These are phyloP conservation scores for Percopsis omiscomaycus DNA, from an alignment of 2,797 vertebrate species.

Conservation along the genomic window DNA sequence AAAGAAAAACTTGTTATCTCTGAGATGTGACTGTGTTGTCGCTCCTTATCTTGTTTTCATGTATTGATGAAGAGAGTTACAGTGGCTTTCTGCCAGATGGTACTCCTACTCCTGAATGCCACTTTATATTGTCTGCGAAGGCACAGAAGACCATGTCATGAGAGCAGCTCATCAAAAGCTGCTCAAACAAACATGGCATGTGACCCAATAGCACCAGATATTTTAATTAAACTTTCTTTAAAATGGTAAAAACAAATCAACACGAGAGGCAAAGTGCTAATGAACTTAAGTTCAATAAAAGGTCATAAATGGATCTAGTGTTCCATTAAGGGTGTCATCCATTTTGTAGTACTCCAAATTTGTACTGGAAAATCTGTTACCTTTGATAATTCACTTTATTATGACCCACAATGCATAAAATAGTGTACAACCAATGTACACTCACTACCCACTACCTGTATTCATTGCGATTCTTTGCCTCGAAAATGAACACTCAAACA, in stretches of 20 bases:
- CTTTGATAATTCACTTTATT: too few relatives aligned
- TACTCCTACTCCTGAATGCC: conserved; percentile 22
- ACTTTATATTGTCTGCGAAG: conserved; percentile 23
- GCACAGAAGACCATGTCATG: conserved; percentile 37
- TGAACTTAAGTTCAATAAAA: not conserved
- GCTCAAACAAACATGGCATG: conserved; percentile 3
- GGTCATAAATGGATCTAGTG: too few relatives aligned
- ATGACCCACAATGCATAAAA: too few relatives aligned
- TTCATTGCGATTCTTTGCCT: too few relatives aligned
- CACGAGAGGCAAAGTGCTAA: not conserved
- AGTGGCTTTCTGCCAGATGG: conserved; percentile 36
- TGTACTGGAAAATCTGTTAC: too few relatives aligned
- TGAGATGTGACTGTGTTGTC: conserved; percentile 42
- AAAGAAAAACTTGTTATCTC: conserved; percentile 35
- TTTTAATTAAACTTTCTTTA: not conserved
- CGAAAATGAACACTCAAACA: too few relatives aligned
- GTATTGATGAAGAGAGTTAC: conserved; percentile 39
- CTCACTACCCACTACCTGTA: too few relatives aligned
- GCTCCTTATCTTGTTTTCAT: conserved; percentile 44
- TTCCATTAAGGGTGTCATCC: too few relatives aligned
- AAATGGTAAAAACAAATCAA: not conserved
- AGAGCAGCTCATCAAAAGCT: conserved; percentile 16
- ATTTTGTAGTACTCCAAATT: too few relatives aligned
- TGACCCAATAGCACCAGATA: not conserved
- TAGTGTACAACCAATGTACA: too few relatives aligned